Conservation (phyloP, 2,888 invertebrate genomes). For the Pachycephus smyrnensis region DNA sequence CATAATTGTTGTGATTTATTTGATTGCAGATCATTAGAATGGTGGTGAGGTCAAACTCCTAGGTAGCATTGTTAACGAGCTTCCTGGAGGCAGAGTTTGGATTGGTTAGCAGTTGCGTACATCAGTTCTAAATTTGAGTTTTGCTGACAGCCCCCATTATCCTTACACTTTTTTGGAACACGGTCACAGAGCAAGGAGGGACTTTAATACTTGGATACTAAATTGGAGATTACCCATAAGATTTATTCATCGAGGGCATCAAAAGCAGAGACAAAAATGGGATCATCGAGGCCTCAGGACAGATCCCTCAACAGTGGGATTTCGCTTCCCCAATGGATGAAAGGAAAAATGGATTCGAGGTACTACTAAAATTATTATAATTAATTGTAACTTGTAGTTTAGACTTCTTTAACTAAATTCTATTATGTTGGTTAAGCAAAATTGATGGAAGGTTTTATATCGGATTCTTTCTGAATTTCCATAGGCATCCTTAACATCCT, state of each 20-base stretch:
- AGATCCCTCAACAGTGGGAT: conserved; percentile 68
- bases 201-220: background rate
- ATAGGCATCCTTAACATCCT: background rate
- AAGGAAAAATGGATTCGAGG: conserved; percentile 73
- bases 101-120: background rate
- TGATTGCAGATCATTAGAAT: conserved; percentile 48
- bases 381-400: background rate
- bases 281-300: conserved; percentile 57
- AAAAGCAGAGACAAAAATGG: conserved; percentile 44
- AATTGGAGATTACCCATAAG: background rate
- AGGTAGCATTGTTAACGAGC: conserved; percentile 20
- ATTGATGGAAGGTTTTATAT: background rate
- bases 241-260: background rate
- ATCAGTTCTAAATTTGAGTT: background rate
- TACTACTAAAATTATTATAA: conserved; percentile 48
- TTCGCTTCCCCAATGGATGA: conserved; percentile 82
- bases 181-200: background rate
- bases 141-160: background rate
- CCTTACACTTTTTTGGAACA: background rate
- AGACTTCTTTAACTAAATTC: background rate
- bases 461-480: background rate
- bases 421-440: background rate
- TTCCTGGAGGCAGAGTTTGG: background rate
- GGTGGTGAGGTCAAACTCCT: conserved; percentile 40
- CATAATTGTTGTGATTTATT: conserved; percentile 5